These are phyloP conservation scores for Myopa testacea DNA, from an alignment of 2,888 invertebrate species.

Conservation along the genomic window DNA sequence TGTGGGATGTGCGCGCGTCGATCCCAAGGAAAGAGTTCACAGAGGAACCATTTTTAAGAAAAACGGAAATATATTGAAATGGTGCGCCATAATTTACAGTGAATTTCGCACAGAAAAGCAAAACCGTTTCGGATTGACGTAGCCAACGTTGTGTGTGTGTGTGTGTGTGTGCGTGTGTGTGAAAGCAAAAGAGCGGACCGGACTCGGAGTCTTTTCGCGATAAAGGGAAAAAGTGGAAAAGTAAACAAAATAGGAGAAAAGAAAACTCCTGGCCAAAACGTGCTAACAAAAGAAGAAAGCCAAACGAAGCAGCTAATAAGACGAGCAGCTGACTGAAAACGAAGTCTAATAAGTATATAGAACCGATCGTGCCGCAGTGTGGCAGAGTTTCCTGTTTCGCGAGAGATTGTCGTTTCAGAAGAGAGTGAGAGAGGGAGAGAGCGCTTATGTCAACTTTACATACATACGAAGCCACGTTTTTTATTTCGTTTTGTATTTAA, in stretches of 20 bases:
- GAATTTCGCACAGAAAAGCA: not conserved
- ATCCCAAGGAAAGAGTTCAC: not conserved
- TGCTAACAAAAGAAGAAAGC: no score
- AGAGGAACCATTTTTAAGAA: not conserved
- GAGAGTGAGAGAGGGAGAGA: not conserved
- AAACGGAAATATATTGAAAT: not conserved
- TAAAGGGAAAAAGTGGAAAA: no score
- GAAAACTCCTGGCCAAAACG: no score
- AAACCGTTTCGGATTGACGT: not conserved
- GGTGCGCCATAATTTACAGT: not conserved
- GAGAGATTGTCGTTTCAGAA: not conserved
- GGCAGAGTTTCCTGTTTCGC: not conserved
- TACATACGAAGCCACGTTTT: not conserved
- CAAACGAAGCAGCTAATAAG: no score
- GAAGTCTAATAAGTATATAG: no score
- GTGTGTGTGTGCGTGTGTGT: no score
- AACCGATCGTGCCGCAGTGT: no score
- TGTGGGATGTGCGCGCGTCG: constrained; percentile 3
- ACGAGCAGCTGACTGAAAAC: no score
- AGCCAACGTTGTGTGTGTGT: no score
- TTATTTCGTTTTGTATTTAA: not conserved
- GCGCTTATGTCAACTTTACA: not conserved
- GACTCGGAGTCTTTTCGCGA: no score
- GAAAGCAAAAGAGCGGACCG: no score
- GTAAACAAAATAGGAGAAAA: not conserved